A percentile compares a stretch with the other conserved stretches of the same genome.
Evolutionary conservation across 2,797 vertebrate genomes (phyloP).

Genomic region (Macroramphosus scolopax): DNA sequence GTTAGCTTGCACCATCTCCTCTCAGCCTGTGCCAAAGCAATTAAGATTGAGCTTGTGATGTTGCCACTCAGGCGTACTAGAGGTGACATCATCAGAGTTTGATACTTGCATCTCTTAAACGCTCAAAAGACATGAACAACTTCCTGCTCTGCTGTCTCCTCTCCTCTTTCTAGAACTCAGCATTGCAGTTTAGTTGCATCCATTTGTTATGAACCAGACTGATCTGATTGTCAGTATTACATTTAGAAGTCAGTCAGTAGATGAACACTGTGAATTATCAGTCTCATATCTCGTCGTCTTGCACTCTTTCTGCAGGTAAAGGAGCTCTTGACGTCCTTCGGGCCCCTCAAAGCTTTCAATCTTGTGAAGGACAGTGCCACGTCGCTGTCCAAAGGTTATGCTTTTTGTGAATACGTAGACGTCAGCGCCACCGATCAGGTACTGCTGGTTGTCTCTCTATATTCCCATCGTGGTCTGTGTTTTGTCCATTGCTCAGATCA

Average conservation of each 20-base stretch:
- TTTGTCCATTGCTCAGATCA: too few relatives aligned
- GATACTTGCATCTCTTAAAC: too few relatives aligned
- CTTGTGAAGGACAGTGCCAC: slow-evolving; percentile 84
- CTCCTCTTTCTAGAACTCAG: too few relatives aligned
- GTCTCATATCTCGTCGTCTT: slow-evolving; percentile 13
- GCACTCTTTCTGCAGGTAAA: slow-evolving; percentile 73
- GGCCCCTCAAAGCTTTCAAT: slow-evolving; percentile 82
- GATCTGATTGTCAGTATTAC: slow-evolving; percentile 38
- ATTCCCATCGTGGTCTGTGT: too few relatives aligned
- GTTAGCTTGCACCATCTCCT: not conserved
- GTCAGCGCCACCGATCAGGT: slow-evolving; percentile 80
- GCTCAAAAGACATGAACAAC: too few relatives aligned
- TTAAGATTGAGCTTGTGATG: too few relatives aligned
- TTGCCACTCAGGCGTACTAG: too few relatives aligned
- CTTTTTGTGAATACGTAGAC: slow-evolving; percentile 82
- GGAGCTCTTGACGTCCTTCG: slow-evolving; percentile 81
- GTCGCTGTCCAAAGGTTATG: slow-evolving; percentile 82
- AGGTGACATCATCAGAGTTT: too few relatives aligned
- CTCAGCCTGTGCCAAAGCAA: too few relatives aligned
- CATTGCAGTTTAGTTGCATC: too few relatives aligned
- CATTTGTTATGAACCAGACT: slow-evolving; percentile 1
- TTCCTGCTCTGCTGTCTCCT: too few relatives aligned
- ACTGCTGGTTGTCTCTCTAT: too few relatives aligned
- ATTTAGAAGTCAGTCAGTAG: slow-evolving; percentile 47
- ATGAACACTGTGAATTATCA: not conserved